Evolutionary conservation across 1,140 invertebrate genomes (phyloP), one percentile per base, ranked within the genome.

Genomic region (Pseudomyrmex pallidus): DNA sequence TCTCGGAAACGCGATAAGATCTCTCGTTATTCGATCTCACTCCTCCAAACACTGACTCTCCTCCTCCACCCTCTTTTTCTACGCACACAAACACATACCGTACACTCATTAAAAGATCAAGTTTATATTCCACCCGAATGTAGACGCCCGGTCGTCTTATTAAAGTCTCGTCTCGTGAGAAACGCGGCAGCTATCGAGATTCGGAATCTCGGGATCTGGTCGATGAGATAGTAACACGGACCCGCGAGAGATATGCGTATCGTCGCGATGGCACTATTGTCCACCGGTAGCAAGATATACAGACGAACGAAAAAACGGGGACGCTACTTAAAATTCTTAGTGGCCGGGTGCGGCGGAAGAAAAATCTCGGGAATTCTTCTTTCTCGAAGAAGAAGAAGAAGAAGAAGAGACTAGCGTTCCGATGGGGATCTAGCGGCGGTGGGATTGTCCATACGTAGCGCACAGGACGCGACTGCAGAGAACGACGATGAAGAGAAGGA

Each of bases 301-400:
- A 25, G 64, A 70, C 15, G 44, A 78, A 64, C 52, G 76, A 78
- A 78, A 77, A 78, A 78, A 70, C 25, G 52, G 44, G 64, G 76
- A 78, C 63, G 74, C 76, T 78, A 78, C 76, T 78, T 78, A 78
- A 78, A 78, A 78, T 78, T 78, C 74, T 68, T 68, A 25, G 35
- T 68, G 64, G 56, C 73, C 46, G 74, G 17, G 17, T 61, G 61
- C 52, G 48, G 70, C 68, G 44, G 44, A 10, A 22, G 48, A 73
- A 72, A 66, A 67, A 87, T 84, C 77, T 74, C 56, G 48, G 17
- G 52, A 64, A 76, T 77, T 64, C 64, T 22, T 48, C 15, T 63
- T 54, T 52, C 17, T 50, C 61, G 48, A 50, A 57, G 20, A 66
- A 17, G 72, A 64, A 59, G 17, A 44, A 17, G 17, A 20, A 52